Percentiles rank a stretch among this genome's conserved stretches.
phyloP scores from a whole-genome alignment of 2,113 vertebrate species.

The Cynocephalus volans region DNA sequence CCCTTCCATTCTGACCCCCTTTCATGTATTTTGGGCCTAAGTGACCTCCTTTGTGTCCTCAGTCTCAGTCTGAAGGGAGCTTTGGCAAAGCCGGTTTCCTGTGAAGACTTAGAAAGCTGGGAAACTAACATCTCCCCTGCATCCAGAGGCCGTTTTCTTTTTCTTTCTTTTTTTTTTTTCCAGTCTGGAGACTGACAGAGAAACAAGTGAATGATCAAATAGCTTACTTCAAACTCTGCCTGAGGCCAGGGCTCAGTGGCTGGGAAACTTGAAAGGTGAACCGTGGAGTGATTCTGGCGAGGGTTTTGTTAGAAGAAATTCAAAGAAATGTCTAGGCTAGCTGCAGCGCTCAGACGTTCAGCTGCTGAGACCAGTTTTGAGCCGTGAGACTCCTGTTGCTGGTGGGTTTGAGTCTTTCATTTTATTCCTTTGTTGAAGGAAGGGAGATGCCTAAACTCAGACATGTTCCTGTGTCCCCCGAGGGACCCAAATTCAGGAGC shows the following conservation, averaged over 20 bases:
- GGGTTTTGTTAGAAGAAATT: slow-evolving; percentile 67
- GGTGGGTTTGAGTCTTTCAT: slow-evolving; percentile 40
- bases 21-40: neutral
- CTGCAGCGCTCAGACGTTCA: neutral
- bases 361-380: slow-evolving; percentile 1
- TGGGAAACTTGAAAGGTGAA: slow-evolving; percentile 68
- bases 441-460: neutral
- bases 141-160: neutral
- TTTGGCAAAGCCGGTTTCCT: neutral
- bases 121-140: neutral
- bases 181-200: slow-evolving; percentile 32
- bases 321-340: slow-evolving; percentile 60
- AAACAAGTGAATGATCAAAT: slow-evolving; percentile 73
- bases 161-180: neutral
- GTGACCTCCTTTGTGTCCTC: slow-evolving; percentile 53
- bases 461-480: neutral
- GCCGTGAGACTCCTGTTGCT: neutral
- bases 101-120: neutral
- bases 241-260: neutral
- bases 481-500: neutral
- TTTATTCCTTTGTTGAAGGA: slow-evolving; percentile 39
- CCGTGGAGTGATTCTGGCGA: slow-evolving; percentile 2
- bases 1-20: neutral
- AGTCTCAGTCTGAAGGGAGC: slow-evolving; percentile 8
- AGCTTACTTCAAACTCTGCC: slow-evolving; percentile 69